Base-by-base conservation (phyloP, 2,888 invertebrate species). In the Podotricha telesiphe region DNA sequence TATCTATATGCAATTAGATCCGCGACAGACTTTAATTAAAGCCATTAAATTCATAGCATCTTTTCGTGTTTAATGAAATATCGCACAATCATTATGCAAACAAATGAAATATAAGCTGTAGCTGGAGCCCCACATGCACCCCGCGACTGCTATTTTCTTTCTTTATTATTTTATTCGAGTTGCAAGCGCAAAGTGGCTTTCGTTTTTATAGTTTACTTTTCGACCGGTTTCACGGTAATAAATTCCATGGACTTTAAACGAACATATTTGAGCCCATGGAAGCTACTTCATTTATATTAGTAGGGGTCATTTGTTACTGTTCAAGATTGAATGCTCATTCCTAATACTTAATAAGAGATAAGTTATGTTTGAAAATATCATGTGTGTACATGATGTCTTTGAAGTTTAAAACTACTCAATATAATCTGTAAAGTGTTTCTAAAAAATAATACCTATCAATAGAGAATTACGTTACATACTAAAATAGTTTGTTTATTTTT, bases 401-500 rank as follows among this genome's bases (percentile, higher is more conserved):
- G 75, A 76, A 74, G 73, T 74, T 51, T 28, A 62, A 71, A 67
- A 45, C 28, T 45, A n/a, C 20, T 62, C 28, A 47, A 47, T 51
- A 67, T n/a, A 56, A 65, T 69, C 40, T 63, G 62, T 70, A 53
- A 69, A 47, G 40, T n/a, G 40, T 42, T 47, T 45, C 15, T 53
- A 19, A 45, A 65, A 48, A 48, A 65, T 58, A 48, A 65, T 65
- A 59, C 66, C 53, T 67, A 72, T 70, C 63, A 59, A 58, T 58
- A 59, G 68, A 63, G 66, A 68, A 69, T 69, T 58, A 71, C 71
- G 65, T 51, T 62, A 68, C 56, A 15, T 40, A 63, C 85, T 76
- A 79, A 85, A 91, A 91, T 90, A 91, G 90, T 84, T 77, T 77
- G 76, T 85, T 84, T 89, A 90, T 91, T 89, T 85, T 83, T 76